phyloP scores from a whole-genome alignment of 2,888 invertebrate species.

The Lepidochrysops patricia region DNA sequence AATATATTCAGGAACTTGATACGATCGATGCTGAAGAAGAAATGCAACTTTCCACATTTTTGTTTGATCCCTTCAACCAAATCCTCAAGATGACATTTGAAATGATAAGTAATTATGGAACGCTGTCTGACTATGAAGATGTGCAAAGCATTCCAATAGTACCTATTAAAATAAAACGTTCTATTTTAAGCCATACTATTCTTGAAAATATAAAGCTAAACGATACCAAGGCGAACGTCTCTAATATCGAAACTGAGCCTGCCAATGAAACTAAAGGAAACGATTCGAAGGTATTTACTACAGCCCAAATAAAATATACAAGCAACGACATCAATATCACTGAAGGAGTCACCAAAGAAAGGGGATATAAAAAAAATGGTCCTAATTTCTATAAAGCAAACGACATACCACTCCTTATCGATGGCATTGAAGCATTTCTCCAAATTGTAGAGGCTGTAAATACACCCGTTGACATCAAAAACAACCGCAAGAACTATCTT shows the following conservation, averaged over 20 bases:
- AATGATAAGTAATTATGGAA: slow-evolving; percentile 21
- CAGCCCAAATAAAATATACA: background rate
- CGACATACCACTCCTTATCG: background rate
- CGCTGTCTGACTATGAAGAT: slow-evolving; percentile 14
- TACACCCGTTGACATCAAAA: background rate
- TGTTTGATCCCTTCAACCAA: slow-evolving; percentile 38
- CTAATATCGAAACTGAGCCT: background rate
- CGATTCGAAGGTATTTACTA: background rate
- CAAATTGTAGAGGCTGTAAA: background rate
- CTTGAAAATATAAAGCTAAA: background rate
- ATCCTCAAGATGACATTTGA: slow-evolving; percentile 30
- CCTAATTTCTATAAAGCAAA: background rate
- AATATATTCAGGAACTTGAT: slow-evolving; percentile 40
- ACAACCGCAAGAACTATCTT: slow-evolving; percentile 28
- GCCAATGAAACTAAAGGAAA: background rate
- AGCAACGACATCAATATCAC: background rate
- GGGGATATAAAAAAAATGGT: background rate
- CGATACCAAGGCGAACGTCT: background rate
- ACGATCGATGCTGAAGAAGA: slow-evolving; percentile 43
- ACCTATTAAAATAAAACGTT: slow-evolving; percentile 41
- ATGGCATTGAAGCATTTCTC: background rate
- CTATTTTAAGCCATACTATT: slow-evolving; percentile 17
- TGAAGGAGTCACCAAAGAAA: background rate
- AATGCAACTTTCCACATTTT: slow-evolving; percentile 37
- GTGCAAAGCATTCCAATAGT: slow-evolving; percentile 26